Conservation (phyloP, 2,888 invertebrate genomes). For the Nysson spinosus region DNA sequence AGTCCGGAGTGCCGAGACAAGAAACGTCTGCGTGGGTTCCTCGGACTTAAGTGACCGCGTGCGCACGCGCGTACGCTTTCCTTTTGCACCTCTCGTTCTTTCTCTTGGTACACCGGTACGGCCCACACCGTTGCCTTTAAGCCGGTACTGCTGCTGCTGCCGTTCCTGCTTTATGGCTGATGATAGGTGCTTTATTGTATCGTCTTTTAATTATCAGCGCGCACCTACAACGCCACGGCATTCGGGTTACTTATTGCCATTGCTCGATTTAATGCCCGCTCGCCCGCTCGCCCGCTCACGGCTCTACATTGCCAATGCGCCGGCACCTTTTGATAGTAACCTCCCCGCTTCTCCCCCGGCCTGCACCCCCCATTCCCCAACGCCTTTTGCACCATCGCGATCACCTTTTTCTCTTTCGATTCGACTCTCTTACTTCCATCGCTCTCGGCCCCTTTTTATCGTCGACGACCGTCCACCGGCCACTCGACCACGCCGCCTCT, state of each 20-base stretch:
- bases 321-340: constrained; percentile 65
- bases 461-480: constrained; percentile 1
- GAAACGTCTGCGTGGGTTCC: constrained; percentile 75
- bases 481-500: too few species aligned
- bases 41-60: constrained; percentile 61
- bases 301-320: constrained; percentile 60
- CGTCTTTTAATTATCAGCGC: constrained; percentile 78
- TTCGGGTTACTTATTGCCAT: constrained; percentile 75
- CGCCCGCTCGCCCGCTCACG: constrained; percentile 16
- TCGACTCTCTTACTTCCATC: neutral
- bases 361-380: neutral
- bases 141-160: constrained; percentile 63
- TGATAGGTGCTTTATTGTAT: constrained; percentile 77
- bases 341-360: constrained; percentile 2
- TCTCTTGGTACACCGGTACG: too few species aligned
- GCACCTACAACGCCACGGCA: constrained; percentile 76
- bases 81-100: constrained; percentile 22
- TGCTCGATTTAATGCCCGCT: constrained; percentile 69
- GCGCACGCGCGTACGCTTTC: too few species aligned
- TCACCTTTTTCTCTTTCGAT: constrained; percentile 5
- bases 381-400: constrained; percentile 15
- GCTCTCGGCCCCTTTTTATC: constrained; percentile 3
- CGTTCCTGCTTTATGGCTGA: constrained; percentile 74
- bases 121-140: constrained; percentile 64
- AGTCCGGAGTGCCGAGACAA: constrained; percentile 67